Evolutionary conservation across 2,888 invertebrate genomes (phyloP).

Genomic region (Lasioglossum oenotherae): DNA sequence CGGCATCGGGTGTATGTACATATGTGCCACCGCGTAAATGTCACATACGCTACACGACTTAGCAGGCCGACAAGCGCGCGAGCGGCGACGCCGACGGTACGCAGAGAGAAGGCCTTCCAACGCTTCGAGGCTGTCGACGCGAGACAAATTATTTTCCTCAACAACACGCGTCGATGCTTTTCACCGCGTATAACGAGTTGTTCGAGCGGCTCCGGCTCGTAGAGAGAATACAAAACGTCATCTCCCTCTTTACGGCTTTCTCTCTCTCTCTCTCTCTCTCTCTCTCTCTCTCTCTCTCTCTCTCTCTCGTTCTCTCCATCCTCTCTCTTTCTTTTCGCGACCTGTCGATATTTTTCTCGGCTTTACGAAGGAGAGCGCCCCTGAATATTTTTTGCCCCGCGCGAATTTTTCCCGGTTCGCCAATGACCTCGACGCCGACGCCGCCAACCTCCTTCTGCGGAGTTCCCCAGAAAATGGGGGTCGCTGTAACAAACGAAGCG

Average conservation of each 20-base stretch:
- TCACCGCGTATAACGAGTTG: conserved; percentile 65
- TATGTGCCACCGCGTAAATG: conserved; percentile 60
- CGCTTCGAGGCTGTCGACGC: conserved; percentile 65
- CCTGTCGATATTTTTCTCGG: conserved; percentile 54
- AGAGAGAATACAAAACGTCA: conserved; percentile 52
- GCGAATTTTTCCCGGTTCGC: conserved; percentile 45
- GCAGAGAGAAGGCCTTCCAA: conserved; percentile 50
- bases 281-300: not conserved
- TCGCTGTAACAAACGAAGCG: not conserved
- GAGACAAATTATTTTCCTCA: conserved; percentile 71
- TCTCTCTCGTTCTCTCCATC: not conserved
- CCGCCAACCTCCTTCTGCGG: not conserved
- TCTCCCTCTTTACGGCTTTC: conserved; percentile 14
- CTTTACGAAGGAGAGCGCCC: conserved; percentile 33
- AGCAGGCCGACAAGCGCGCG: conserved; percentile 18
- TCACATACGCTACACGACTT: conserved; percentile 59
- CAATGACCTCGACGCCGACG: conserved; percentile 52
- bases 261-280: not conserved
- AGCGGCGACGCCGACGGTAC: not conserved
- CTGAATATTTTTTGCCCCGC: conserved; percentile 50
- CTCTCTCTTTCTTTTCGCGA: not conserved
- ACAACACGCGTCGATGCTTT: conserved; percentile 65
- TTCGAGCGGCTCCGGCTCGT: conserved; percentile 55
- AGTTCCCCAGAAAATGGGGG: not conserved
- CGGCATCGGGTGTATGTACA: conserved; percentile 31